phyloP scores from a whole-genome alignment of 2,888 invertebrate species.

The Tiphia femorata region DNA sequence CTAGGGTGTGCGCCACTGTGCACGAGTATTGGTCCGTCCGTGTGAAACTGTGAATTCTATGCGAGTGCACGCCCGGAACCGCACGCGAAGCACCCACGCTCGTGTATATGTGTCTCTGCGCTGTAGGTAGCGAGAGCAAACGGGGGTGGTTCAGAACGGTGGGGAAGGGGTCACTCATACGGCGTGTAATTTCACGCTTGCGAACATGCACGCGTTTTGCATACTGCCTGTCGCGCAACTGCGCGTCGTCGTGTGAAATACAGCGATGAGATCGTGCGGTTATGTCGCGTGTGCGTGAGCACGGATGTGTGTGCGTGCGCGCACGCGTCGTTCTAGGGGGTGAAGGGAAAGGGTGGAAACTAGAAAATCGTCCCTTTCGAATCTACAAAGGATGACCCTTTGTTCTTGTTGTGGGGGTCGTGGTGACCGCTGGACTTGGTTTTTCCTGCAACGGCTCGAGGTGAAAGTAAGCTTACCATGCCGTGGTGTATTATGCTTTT shows the following conservation, averaged over 20 bases:
- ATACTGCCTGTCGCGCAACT: slow-evolving; percentile 46
- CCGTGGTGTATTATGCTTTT: too few relatives aligned
- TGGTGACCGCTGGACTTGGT: too few relatives aligned
- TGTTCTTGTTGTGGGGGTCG: too few relatives aligned
- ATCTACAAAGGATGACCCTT: too few relatives aligned
- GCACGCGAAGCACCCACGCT: neutral
- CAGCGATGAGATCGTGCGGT: slow-evolving; percentile 41
- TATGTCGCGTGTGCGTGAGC: slow-evolving; percentile 31
- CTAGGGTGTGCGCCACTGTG: too few relatives aligned
- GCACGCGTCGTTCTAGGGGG: too few relatives aligned
- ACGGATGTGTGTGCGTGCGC: too few relatives aligned
- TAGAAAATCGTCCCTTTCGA: too few relatives aligned
- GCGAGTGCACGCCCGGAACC: neutral
- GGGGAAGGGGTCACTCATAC: slow-evolving; percentile 25
- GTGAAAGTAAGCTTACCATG: too few relatives aligned
- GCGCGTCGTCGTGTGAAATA: slow-evolving; percentile 47
- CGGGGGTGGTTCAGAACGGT: neutral
- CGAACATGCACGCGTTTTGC: slow-evolving; percentile 52
- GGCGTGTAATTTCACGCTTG: slow-evolving; percentile 57
- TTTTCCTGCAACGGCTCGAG: too few relatives aligned
- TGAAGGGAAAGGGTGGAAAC: too few relatives aligned
- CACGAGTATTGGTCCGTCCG: neutral
- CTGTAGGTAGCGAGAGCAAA: neutral
- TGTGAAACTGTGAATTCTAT: neutral
- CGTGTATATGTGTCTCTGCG: too few relatives aligned